These are phyloP conservation scores for Pomatostomus ruficeps DNA, from an alignment of 2,113 vertebrate species.

Conservation along the genomic window DNA sequence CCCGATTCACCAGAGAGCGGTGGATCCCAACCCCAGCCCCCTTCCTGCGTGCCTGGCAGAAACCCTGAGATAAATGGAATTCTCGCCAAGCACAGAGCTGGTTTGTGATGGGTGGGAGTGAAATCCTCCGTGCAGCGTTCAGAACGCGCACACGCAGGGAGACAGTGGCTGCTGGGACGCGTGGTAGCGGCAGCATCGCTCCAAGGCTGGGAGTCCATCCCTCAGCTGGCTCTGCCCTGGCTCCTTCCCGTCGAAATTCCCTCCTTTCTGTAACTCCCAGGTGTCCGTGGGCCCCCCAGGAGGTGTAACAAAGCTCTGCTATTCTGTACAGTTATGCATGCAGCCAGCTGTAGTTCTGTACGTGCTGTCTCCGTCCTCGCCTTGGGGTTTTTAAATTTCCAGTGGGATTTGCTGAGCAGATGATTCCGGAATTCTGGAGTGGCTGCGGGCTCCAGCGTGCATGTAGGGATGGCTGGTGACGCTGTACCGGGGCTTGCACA, in stretches of 20 bases:
- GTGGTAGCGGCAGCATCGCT: neutral
- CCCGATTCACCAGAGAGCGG: too few species aligned
- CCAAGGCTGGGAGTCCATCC: neutral
- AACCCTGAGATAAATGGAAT: neutral
- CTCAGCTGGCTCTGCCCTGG: neutral
- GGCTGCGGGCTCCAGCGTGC: neutral
- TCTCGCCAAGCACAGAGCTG: neutral
- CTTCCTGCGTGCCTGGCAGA: neutral
- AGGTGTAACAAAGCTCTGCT: neutral
- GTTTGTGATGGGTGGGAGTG: neutral
- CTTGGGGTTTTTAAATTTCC: neutral
- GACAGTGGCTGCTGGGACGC: neutral
- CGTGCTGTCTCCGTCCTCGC: neutral
- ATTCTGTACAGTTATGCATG: neutral
- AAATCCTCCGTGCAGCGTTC: neutral
- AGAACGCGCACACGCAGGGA: neutral
- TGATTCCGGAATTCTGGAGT: neutral
- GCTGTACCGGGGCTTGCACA: slow-evolving; percentile 25
- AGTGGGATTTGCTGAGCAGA: neutral
- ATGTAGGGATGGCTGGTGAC: neutral
- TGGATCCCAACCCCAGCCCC: neutral
- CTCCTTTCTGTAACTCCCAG: neutral
- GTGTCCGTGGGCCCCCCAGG: neutral
- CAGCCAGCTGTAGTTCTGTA: neutral
- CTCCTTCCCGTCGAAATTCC: neutral